Base-by-base conservation (phyloP, 1,140 invertebrate species). In the Doryteuthis pealeii region DNA sequence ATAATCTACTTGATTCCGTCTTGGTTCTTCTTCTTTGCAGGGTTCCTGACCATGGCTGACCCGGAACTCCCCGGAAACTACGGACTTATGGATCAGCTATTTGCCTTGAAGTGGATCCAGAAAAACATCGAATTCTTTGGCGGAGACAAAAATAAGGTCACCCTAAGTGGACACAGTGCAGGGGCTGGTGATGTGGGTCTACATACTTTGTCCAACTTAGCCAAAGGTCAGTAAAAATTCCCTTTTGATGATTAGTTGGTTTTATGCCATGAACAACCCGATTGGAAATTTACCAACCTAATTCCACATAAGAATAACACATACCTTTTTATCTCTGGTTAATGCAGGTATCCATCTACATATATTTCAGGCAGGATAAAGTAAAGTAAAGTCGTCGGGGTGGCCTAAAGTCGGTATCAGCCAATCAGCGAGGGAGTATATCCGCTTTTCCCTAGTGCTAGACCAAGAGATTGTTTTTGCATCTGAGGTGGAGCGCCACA, bases 91-190 rank as follows among this genome's bases (percentile, higher is more conserved):
- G 85, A 86, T 70, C 82, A 84, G 74, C 43, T 75, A 10, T n/a
- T 74, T 54, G 83, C 80, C 68, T 75, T 85, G 12, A 67, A 74
- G 14, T 85, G 83, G 83, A 79, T 86, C 5, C 73, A 78, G 15
- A 71, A 80, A n/a, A 85, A 86, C 65, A 84, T 85, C 31, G 71
- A 73, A n/a, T 73, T 43, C 33, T 85, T 85, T 73, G 79, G 79
- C 22, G 84, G 83, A 4, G 78, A 85, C 77, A 77, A 78, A 30
- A 32, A 15, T 49, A 77, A 74, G 62, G 79, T 84, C 54, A 82
- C 81, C 5, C 66, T 84, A 18, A 71, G 77, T 71, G 82, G 81
- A 28, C 76, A 80, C 65, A 82, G 81, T 49, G 81, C 82, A 2
- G 82, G 81, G 22, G 78, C 69, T 40, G 70, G 68, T 30, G 75